Evolutionary conservation across 2,888 invertebrate species (phyloP).

Genomic region (Drosophila neonasuta): DNA sequence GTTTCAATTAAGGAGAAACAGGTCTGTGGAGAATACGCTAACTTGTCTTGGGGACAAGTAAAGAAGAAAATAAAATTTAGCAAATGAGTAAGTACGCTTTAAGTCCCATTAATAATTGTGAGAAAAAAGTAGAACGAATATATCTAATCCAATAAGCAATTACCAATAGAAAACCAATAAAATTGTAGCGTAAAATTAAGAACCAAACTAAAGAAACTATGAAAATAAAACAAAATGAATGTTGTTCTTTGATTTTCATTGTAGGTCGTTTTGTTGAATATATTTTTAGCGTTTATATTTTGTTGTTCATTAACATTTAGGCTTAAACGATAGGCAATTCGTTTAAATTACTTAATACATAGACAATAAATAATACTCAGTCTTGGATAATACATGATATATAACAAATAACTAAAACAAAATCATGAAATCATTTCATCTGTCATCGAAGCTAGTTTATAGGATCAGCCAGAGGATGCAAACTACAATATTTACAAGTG

Average conservation of each 20-base stretch:
- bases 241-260: constrained; percentile 1
- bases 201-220: background rate
- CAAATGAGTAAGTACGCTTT: too few relatives aligned
- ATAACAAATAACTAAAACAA: constrained; percentile 67
- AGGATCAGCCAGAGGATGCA: constrained; percentile 38
- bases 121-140: too few relatives aligned
- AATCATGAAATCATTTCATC: constrained; percentile 39
- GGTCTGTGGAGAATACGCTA: background rate
- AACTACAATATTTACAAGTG: constrained; percentile 60
- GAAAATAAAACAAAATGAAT: constrained; percentile 6
- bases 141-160: background rate
- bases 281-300: constrained; percentile 29
- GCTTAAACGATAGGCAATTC: constrained; percentile 66
- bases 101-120: background rate
- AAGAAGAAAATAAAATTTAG: background rate
- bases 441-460: constrained; percentile 12
- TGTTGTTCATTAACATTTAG: constrained; percentile 55
- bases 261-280: constrained; percentile 16
- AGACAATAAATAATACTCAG: constrained; percentile 73
- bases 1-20: background rate
- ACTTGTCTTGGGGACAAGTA: background rate
- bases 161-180: background rate
- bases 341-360: constrained; percentile 50
- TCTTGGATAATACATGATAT: constrained; percentile 70
- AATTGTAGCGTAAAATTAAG: background rate